phyloP scores from a whole-genome alignment of 1,140 invertebrate genomes.

The Aphelinus certus region DNA sequence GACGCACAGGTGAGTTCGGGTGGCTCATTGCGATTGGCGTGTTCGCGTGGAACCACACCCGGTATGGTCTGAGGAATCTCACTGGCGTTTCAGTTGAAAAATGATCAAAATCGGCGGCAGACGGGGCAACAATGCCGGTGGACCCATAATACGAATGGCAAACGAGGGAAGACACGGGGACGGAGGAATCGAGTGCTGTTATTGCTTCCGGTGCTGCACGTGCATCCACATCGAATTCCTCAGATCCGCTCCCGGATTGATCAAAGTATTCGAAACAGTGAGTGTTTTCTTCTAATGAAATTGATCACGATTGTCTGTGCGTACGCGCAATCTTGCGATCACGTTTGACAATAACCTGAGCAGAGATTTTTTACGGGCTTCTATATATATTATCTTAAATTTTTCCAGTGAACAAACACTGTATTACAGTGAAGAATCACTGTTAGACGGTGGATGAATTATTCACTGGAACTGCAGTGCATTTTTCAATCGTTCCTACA shows the following conservation, averaged over 20 bases:
- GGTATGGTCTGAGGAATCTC: not conserved
- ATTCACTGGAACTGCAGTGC: too few species aligned
- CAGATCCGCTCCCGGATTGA: constrained; percentile 73
- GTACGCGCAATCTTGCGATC: too few species aligned
- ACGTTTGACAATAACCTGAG: too few species aligned
- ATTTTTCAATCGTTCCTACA: too few species aligned
- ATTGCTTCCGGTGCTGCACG: constrained; percentile 79
- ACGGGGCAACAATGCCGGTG: constrained; percentile 30
- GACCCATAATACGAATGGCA: constrained; percentile 56
- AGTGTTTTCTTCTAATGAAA: constrained; percentile 46
- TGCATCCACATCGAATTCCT: constrained; percentile 81
- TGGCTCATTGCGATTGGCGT: too few species aligned
- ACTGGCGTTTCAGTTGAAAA: not conserved
- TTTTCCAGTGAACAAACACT: too few species aligned
- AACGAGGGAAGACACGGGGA: constrained; percentile 39
- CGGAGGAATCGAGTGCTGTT: constrained; percentile 71
- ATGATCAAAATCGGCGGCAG: constrained; percentile 42
- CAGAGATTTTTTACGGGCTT: too few species aligned
- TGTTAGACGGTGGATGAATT: too few species aligned
- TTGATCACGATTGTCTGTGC: not conserved
- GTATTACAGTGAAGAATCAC: too few species aligned
- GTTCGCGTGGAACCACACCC: too few species aligned
- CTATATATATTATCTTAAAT: too few species aligned
- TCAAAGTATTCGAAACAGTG: constrained; percentile 81
- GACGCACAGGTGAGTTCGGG: too few species aligned